Base-by-base conservation (phyloP, 2,797 vertebrate species). In the Ctenochaetus hawaiiensis region DNA sequence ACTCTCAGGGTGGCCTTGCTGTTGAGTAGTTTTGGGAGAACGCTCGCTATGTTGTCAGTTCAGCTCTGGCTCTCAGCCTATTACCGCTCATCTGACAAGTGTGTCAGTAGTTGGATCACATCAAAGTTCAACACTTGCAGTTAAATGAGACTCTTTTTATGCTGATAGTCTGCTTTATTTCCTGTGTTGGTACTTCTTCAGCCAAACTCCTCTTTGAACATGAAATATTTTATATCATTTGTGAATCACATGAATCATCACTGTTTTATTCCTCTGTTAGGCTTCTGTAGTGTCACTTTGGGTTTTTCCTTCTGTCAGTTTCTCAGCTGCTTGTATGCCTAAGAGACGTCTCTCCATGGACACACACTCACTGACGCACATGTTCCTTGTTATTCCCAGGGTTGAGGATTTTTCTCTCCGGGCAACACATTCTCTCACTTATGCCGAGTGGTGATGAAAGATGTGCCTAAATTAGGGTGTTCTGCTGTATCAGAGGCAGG, bases 401-500 rank as follows among this genome's bases (percentile, higher is more conserved):
- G 67, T 69, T 77, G 71, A 56, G 65, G 57, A 70, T 56, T 47
- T 75, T 34, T 57, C 73, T 85, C 67, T 74, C 53, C 62, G 59
- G 76, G 67, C 82, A 76, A 58, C 68, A 18, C 71, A 9, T 58
- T 20, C 72, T 43, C 68, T 67, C 78, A 34, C 77, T 81, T 61
- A 39, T 67, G 76, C 74, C 44, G 54, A 73, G 75, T 75, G 60
- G 80, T 51, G 78, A 76, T 82, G 76, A 88, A 81, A 84, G 77
- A 84, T 81, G 84, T 56, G 68, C 53, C 79, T 89, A 84, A 89
- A 92, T 91, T 77, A 85, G 76, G 83, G 76, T 43, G 67, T 72
- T 70, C 70, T 80, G 75, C 76, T 67, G 48, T 39, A 67, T 76
- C 71, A 73, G 44, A 58, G 72, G 82, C 80, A 81, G 53, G 60